Conservation (phyloP, 2,797 vertebrate species). For the Thunnus albacares region DNA sequence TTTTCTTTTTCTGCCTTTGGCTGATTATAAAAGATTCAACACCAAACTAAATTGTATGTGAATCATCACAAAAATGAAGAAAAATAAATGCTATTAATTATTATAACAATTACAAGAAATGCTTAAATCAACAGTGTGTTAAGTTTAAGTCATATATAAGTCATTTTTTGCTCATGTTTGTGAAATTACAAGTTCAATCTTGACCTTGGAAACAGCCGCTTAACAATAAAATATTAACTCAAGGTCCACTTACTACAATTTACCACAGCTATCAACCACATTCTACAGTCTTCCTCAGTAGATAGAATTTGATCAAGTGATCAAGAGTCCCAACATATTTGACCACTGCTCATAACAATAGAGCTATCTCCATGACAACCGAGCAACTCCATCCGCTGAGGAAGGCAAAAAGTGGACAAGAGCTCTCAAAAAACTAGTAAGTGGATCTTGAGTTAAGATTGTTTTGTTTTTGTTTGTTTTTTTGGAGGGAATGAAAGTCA, state of each 20-base stretch:
- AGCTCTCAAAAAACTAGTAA: background rate
- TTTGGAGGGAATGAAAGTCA: no score
- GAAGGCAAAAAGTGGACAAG: background rate
- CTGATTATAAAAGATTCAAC: background rate
- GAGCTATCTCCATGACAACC: background rate
- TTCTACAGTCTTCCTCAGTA: background rate
- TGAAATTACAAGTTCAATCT: no score
- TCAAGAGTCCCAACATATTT: no score
- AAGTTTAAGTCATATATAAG: background rate
- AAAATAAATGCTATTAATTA: background rate
- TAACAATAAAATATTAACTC: no score
- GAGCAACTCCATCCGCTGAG: background rate
- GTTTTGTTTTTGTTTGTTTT: background rate
- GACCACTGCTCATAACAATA: no score
- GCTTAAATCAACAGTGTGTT: background rate
- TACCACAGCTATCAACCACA: background rate
- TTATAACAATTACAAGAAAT: background rate
- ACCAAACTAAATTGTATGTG: background rate
- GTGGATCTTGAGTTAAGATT: background rate
- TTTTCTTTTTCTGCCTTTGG: background rate
- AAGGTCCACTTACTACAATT: background rate
- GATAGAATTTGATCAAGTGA: background rate
- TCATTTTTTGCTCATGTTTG: background rate
- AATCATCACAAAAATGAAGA: background rate
- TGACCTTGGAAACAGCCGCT: no score